phyloP scores from a whole-genome alignment of 2,113 vertebrate genomes.

The Cochlearius cochlearius region DNA sequence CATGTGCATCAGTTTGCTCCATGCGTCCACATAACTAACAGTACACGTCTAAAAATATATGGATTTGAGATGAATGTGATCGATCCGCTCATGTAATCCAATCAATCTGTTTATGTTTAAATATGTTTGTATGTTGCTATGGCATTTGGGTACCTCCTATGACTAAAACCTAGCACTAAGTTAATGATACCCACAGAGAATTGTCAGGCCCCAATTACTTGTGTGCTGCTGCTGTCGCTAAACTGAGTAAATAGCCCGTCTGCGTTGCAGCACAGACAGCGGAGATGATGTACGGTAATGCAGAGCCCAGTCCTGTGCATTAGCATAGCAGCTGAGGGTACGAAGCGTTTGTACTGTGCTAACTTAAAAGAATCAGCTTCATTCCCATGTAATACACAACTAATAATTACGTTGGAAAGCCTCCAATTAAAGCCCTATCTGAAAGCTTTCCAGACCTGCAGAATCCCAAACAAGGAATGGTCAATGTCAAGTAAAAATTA shows the following conservation, averaged over 20 bases:
- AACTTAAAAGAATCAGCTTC: background rate
- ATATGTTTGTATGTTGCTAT: background rate
- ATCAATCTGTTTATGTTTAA: background rate
- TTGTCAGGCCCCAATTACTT: background rate
- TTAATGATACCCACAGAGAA: background rate
- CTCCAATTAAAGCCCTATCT: conserved; percentile 3
- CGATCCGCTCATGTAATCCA: background rate
- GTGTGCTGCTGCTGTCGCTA: background rate
- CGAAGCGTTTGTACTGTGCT: background rate
- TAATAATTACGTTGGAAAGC: conserved; percentile 31
- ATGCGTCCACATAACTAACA: background rate
- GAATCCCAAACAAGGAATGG: background rate
- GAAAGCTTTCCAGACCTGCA: background rate
- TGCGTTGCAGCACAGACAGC: background rate
- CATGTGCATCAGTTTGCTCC: background rate
- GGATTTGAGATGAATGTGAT: background rate
- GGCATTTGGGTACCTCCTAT: background rate
- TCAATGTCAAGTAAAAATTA: background rate
- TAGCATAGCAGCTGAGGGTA: background rate
- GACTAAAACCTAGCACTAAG: conserved; percentile 7
- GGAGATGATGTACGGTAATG: background rate
- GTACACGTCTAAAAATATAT: background rate
- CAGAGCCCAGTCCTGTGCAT: background rate
- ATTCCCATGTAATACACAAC: background rate
- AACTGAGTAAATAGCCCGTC: background rate